Evolutionary conservation across 2,797 vertebrate genomes (phyloP), one percentile per base, ranked within the genome.

Genomic region (Toxotes lorentzi): DNA sequence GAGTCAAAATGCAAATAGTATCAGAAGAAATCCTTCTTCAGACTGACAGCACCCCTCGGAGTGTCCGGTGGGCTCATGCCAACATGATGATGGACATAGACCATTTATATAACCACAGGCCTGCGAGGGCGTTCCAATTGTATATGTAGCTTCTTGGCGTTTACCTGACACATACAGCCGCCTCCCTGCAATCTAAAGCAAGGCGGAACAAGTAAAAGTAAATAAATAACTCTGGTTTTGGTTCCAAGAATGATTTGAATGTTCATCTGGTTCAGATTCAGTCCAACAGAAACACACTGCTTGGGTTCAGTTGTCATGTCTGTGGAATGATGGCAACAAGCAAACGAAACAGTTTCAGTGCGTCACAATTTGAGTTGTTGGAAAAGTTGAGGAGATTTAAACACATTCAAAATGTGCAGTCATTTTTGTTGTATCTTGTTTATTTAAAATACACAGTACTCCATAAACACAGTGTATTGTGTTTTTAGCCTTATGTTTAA

Each of bases 1-100:
- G 71, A 81, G 40, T 60, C 71, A 78, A 12, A 5, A 41, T 6
- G 6, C 16, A 81, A 59, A 69, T 1, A 48, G 2, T 71, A 30
- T 2, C 7, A 21, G 17, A 21, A 10, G 13, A 66, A 2, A 53
- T 23, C 23, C 2, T n/a, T 16, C 4, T 56, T 73, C 53, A 45
- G 21, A 4, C 8, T 61, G 17, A 58, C 27, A 73, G 54, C 17
- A 34, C 32, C 19, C 11, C 10, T 41, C 6, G 3, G n/a, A 13
- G 16, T 32, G 6, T 50, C 21, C 40, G 17, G 0, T 32, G 3
- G 8, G n/a, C 54, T n/a, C 8, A 24, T 19, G 10, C 48, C 2
- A 0, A 10, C 9, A 7, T 17, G 7, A 57, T 10, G 21, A n/a
- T 19, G 17, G 43, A 7, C 19, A 19, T 47, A 17, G 17, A 19